Evolutionary conservation across 2,113 vertebrate genomes (phyloP), one percentile per base, ranked within the genome.

Genomic region (Telmatochromis sp.): DNA sequence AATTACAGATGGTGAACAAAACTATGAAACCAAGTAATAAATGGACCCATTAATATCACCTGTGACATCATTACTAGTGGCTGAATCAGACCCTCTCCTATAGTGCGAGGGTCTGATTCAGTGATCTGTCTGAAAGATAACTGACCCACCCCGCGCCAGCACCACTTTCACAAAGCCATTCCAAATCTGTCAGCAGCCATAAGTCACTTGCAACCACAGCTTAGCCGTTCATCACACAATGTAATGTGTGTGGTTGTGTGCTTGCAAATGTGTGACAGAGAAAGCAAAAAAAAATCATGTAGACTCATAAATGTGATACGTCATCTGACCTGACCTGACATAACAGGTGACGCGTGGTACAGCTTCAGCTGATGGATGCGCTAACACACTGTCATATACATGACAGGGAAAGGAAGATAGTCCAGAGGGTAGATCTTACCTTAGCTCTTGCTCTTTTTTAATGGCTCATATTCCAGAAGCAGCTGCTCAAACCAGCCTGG

Each of bases 151-250:
- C 88, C 78, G 40, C 71, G 73, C 82, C 84, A 88, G 84, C 91
- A 93, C 71, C 83, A 14, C 84, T 86, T 94, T 91, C 78, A 78
- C 71, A 90, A 88, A 83, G 68, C 88, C 81, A 83, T 86, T 78
- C 84, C 6, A 88, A 86, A 94, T 93, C 90, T 92, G 89, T 91
- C 91, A 91, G 86, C 45, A 33, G 60, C 71, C 87, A 86, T 93
- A 88, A 93, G 89, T 86, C 89, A 87, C 80, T 81, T 42, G 84
- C 88, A 58, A 54, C 58, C 78, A 40, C 28, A 31, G 83, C 58
- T 83, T 57, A 55, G 53, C 79, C 83, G 68, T 95, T 90, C 84
- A 89, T 95, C 90, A 94, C 31, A 68, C 57, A 19, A 53, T 85
- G 84, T 95, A 90, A 79, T 86, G 15, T 13, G 82, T 73, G 83